Conservation (phyloP, 2,113 vertebrate genomes). For the Oxyruncus cristatus region DNA sequence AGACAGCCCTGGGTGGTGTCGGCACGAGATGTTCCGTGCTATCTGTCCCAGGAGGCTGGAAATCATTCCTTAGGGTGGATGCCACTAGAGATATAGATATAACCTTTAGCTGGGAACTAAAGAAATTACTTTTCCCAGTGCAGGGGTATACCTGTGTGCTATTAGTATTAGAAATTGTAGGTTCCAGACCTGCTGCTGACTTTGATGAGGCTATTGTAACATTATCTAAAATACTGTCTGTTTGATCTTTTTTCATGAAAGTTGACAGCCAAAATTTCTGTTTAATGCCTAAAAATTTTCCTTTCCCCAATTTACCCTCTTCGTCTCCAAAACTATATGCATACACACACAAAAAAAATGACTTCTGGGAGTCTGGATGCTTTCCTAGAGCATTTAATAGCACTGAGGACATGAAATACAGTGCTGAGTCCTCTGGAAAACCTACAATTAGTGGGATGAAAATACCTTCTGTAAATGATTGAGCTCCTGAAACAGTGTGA, state of each 20-base stretch:
- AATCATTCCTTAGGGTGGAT: not conserved
- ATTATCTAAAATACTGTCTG: not conserved
- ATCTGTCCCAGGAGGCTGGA: not conserved
- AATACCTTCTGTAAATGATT: constrained; percentile 45
- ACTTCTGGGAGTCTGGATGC: not conserved
- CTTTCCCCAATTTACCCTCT: not conserved
- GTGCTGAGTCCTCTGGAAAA: constrained; percentile 17
- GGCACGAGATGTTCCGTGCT: not conserved
- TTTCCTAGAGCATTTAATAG: not conserved
- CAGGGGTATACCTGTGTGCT: not conserved
- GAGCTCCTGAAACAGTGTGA: constrained; percentile 5
- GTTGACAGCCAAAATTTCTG: not conserved
- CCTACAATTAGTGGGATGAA: constrained; percentile 28
- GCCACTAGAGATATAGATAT: not conserved
- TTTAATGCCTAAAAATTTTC: not conserved
- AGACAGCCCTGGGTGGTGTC: not conserved
- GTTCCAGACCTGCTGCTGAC: not conserved
- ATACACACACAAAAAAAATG: not conserved
- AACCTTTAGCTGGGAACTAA: not conserved
- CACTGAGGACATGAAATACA: not conserved
- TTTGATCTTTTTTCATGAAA: not conserved
- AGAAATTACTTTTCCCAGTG: not conserved
- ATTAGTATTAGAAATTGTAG: not conserved
- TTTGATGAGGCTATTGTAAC: not conserved
- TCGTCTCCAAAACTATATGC: not conserved